A percentile compares a stretch with the other conserved stretches of the same genome.
Evolutionary conservation across 2,797 vertebrate species (phyloP).

Genomic region (Schizopygopsis pylzovi): DNA sequence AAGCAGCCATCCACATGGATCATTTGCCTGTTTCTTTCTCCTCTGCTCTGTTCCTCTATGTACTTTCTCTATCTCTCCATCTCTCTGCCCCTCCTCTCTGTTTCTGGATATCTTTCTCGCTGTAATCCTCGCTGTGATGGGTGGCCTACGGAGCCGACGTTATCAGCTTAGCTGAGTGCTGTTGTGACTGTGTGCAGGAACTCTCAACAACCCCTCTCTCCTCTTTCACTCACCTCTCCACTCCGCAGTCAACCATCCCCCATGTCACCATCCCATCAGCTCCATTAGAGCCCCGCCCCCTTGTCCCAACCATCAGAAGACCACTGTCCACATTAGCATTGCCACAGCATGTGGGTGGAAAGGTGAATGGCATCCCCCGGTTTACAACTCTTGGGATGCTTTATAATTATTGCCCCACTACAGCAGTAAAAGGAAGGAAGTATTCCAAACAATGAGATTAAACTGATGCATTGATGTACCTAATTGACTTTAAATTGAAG

Average conservation of each 20-base stretch:
- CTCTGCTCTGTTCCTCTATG: slow-evolving; percentile 17
- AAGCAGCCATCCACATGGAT: slow-evolving; percentile 58
- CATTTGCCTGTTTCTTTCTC: slow-evolving; percentile 46
- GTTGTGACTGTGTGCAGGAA: slow-evolving; percentile 55
- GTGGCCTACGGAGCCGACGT: slow-evolving; percentile 40
- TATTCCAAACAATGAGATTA: slow-evolving; percentile 61
- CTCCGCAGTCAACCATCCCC: slow-evolving; percentile 52
- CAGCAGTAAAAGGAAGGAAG: slow-evolving; percentile 56
- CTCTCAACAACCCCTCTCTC: slow-evolving; percentile 42
- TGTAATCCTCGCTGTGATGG: slow-evolving; percentile 49
- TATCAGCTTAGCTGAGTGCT: slow-evolving; percentile 58
- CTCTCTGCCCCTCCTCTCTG: slow-evolving; percentile 41
- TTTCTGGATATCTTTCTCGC: slow-evolving; percentile 42
- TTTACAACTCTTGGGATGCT: slow-evolving; percentile 57
- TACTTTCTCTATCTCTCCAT: slow-evolving; percentile 49
- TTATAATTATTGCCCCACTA: slow-evolving; percentile 49
- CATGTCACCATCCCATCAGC: slow-evolving; percentile 28
- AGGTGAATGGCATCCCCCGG: slow-evolving; percentile 54
- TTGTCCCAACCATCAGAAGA: slow-evolving; percentile 55
- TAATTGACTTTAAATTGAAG: slow-evolving; percentile 64
- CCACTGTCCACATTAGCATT: slow-evolving; percentile 56
- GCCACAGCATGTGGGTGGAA: slow-evolving; percentile 54
- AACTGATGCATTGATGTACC: slow-evolving; percentile 63
- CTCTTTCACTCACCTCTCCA: slow-evolving; percentile 33
- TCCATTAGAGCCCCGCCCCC: slow-evolving; percentile 36